Evolutionary conservation across 2,113 vertebrate species (phyloP).

Genomic region (Ophiodon elongatus): DNA sequence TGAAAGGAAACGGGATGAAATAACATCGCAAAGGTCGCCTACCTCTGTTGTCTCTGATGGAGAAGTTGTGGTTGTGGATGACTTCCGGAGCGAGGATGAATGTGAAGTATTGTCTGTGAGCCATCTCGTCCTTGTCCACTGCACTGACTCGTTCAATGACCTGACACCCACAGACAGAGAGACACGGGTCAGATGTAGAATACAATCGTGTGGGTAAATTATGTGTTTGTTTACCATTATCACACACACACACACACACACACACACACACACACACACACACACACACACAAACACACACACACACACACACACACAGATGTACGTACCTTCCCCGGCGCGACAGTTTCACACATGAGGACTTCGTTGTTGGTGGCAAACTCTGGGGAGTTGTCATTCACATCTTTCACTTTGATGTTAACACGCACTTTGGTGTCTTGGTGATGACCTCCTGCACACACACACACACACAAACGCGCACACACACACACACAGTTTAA

Average conservation of each 20-base stretch:
- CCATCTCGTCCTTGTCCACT: slow-evolving; percentile 95
- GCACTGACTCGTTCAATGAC: slow-evolving; percentile 91
- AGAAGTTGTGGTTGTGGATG: slow-evolving; percentile 95
- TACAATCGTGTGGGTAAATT: background rate
- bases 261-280: slow-evolving; percentile 11
- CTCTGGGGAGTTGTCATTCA: slow-evolving; percentile 95
- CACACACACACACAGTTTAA: background rate
- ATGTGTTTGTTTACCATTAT: background rate
- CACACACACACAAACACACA: background rate
- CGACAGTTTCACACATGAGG: slow-evolving; percentile 92
- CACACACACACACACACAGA: background rate
- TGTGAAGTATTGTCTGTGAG: slow-evolving; percentile 92
- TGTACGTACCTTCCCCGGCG: slow-evolving; percentile 88
- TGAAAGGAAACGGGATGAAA: background rate
- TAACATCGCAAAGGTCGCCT: slow-evolving; percentile 39
- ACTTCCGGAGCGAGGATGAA: slow-evolving; percentile 93
- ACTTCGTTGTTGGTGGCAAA: slow-evolving; percentile 92
- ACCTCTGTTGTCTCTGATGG: slow-evolving; percentile 97
- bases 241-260: slow-evolving; percentile 7
- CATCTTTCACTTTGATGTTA: slow-evolving; percentile 91
- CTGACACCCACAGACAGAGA: slow-evolving; percentile 52
- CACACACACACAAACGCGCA: slow-evolving; percentile 30
- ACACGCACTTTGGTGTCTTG: slow-evolving; percentile 95
- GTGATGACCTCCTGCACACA: slow-evolving; percentile 89
- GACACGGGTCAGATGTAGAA: background rate